phyloP scores from a whole-genome alignment of 2,113 vertebrate genomes.

The Numida meleagris region DNA sequence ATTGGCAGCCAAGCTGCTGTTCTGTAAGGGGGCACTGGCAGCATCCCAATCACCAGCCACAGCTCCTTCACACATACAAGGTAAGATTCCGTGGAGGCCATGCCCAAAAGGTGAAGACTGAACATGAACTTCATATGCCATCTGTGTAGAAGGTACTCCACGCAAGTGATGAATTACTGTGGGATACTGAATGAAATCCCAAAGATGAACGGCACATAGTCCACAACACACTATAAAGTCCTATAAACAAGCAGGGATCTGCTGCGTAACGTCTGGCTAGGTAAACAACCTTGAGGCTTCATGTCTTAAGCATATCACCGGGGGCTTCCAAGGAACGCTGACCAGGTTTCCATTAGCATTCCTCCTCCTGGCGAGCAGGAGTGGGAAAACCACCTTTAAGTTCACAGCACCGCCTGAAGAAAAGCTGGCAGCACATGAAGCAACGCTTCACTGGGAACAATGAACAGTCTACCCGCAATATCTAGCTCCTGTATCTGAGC shows the following conservation, averaged over 20 bases:
- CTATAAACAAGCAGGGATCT: neutral
- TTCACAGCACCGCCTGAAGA: neutral
- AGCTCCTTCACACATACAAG: neutral
- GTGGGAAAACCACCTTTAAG: neutral
- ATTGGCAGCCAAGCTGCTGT: neutral
- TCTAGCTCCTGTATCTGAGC: neutral
- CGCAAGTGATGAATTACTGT: neutral
- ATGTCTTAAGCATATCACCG: neutral
- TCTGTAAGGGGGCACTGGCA: neutral
- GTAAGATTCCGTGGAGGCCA: neutral
- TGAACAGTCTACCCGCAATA: neutral
- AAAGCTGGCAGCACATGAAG: neutral
- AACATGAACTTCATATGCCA: neutral
- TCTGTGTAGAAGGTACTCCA: neutral
- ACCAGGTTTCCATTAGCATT: neutral
- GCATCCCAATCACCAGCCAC: neutral
- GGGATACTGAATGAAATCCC: neutral
- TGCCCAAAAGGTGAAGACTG: neutral
- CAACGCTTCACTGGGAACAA: fast-evolving
- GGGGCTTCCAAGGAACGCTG: neutral
- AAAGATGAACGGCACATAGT: fast-evolving
- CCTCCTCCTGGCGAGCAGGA: neutral
- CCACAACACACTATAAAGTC: fast-evolving
- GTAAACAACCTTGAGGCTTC: neutral
- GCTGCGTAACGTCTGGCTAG: neutral